Evolutionary conservation across 92 coral and sea anemone genomes (phyloP), one percentile per base, ranked within the genome.

Genomic region (Phenganax stokvisi): DNA sequence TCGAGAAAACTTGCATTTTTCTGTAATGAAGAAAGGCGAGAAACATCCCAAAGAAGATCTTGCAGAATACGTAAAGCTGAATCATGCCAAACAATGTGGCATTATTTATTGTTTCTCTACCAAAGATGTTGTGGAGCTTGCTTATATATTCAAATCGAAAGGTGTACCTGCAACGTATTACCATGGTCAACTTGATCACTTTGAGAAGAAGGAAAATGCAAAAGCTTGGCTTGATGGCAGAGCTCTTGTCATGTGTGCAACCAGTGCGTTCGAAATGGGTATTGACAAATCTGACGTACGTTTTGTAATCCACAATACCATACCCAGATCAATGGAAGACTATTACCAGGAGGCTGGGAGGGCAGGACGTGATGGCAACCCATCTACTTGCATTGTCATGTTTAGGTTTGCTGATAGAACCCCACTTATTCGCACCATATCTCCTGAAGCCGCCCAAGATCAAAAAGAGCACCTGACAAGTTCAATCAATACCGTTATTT

Each of bases 311-410:
- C 73, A 68, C 11, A 68, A 2, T 53, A 17, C 73, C 7, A 10
- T 66, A 16, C 72, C 72, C 12, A 66, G 72, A 16, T 66, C 72
- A 3, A 13, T 66, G 28, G 72, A 66, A 16, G 51, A 66, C 25
- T 68, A 68, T 10, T 68, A 68, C 13, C 73, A 68, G 73, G 73
- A 68, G 16, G 53, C 73, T 1, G 73, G 73, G 3, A 68, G 73
- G n/a, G 73, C 73, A 68, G 73, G 73, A 20, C 37, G 73, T 9
- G 73, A 68, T 28, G 73, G 73, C 37, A 68, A 37, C 10, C 73
- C n/a, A 10, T 68, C 73, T 7, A 10, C 53, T 3, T 68, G 73
- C 54, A 13, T 66, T 27, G 15, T 66, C 12, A 68, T 68, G 73
- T 68, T 68, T 37, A 68, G 54, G 37, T 68, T 68, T 68, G 73